Percentiles rank a stretch among this genome's conserved stretches.
phyloP scores from a whole-genome alignment of 2,797 vertebrate species.

The Agapornis canus region DNA sequence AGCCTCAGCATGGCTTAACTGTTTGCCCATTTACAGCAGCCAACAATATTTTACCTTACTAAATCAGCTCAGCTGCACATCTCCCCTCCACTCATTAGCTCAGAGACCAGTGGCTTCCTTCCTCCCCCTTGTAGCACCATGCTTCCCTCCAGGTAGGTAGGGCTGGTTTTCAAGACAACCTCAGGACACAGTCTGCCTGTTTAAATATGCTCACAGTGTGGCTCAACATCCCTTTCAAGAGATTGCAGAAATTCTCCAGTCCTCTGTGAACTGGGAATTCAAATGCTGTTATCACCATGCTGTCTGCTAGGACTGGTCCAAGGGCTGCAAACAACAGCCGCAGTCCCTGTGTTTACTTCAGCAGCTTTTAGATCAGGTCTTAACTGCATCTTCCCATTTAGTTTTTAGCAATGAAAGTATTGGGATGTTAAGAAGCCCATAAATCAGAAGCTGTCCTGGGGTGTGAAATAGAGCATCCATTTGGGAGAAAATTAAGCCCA shows the following conservation, averaged over 20 bases:
- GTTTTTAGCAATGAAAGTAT: neutral
- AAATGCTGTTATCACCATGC: fast-evolving
- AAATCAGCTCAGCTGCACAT: neutral
- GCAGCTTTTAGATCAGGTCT: neutral
- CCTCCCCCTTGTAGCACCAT: neutral
- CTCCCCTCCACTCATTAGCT: neutral
- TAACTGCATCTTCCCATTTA: neutral
- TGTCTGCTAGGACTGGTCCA: neutral
- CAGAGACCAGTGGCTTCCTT: neutral
- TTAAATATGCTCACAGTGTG: neutral
- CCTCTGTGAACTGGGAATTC: neutral
- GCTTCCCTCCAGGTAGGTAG: neutral
- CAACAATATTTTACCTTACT: neutral
- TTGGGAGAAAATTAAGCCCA: neutral
- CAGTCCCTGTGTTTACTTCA: neutral
- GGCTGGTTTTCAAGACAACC: neutral
- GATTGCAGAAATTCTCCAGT: neutral
- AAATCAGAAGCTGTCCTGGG: neutral
- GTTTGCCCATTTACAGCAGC: neutral
- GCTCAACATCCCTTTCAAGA: neutral
- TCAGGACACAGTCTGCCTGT: neutral
- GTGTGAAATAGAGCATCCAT: neutral
- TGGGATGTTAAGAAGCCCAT: neutral
- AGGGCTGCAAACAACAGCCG: neutral
- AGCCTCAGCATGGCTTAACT: neutral